Conservation (phyloP, 2,797 vertebrate genomes). For the Sebastes reedi region DNA sequence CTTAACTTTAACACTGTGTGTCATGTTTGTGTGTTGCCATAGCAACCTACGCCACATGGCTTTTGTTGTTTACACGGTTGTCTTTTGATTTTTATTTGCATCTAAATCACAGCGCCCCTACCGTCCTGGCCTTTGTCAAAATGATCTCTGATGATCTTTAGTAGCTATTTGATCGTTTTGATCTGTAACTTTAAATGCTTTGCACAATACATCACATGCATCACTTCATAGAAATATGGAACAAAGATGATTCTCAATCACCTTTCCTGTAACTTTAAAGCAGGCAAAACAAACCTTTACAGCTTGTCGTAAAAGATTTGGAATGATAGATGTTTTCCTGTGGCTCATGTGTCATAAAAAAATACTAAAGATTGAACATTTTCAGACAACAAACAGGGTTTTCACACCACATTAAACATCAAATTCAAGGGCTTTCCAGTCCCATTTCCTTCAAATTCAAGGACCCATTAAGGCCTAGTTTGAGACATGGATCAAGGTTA, state of each 20-base stretch:
- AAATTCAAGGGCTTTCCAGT: neutral
- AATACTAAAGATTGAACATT: neutral
- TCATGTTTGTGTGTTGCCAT: neutral
- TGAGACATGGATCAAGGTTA: neutral
- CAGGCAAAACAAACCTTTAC: neutral
- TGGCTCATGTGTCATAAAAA: neutral
- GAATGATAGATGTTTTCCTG: neutral
- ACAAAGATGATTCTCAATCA: neutral
- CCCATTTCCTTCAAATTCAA: neutral
- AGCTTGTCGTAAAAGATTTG: neutral
- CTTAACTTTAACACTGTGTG: neutral
- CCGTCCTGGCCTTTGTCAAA: neutral
- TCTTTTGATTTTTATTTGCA: neutral
- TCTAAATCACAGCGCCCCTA: neutral
- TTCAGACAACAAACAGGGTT: neutral
- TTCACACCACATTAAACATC: neutral
- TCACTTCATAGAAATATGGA: neutral
- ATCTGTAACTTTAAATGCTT: neutral
- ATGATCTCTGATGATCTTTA: neutral
- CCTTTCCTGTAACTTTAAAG: neutral
- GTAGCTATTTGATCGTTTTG: neutral
- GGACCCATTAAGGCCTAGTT: neutral
- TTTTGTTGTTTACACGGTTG: neutral
- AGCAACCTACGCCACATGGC: neutral
- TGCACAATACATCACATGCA: neutral